Base-by-base conservation (phyloP, 2,797 vertebrate genomes). In the Alfaro cultratus region DNA sequence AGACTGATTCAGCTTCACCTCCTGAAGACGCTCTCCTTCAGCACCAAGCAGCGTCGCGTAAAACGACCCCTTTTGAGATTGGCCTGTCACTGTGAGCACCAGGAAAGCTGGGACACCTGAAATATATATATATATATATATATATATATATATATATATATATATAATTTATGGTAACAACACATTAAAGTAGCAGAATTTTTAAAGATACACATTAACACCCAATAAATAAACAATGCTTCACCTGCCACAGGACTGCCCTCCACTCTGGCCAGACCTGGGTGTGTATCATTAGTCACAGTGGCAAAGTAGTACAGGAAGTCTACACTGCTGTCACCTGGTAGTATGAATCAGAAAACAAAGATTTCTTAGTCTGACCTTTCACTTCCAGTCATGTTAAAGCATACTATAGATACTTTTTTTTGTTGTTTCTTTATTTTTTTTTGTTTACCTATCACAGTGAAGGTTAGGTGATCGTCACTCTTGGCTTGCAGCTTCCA, bases 221-320 rank as follows among this genome's bases (percentile, higher is more conserved):
- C 41, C 0, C 1, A 47, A 29, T 62, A 39, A 18, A 53, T 1
- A 46, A 51, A 3, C 8, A n/a, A 23, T 45, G 1, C 18, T 39
- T 88, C 74, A 96, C 97, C 96, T 94, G 96, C 94, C 13, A 96
- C 76, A 23, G 97, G 97, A 76, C 92, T 95, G 21, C 95, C 95
- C 36, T 96, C 94, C 85, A 96, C 86, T 92, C 94, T 95, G 53
- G 95, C 94, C 76, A 98, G 93, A 45, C 97, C 97, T 45, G 97
- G 97, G 80, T 97, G 97, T 11, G 96, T 96, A 51, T 96, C 94
- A 72, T 96, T 96, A 70, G 94, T 75, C 9, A 94, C 91, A 34
- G 92, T 93, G 74, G 96, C 97, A 92, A 98, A 97, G 82, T 96
- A 94, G 89, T 97, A 97, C 74, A 98, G 92, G 92, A 98, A 98